Evolutionary conservation across 2,888 invertebrate genomes (phyloP).

Genomic region (Cartodere bifasciata): DNA sequence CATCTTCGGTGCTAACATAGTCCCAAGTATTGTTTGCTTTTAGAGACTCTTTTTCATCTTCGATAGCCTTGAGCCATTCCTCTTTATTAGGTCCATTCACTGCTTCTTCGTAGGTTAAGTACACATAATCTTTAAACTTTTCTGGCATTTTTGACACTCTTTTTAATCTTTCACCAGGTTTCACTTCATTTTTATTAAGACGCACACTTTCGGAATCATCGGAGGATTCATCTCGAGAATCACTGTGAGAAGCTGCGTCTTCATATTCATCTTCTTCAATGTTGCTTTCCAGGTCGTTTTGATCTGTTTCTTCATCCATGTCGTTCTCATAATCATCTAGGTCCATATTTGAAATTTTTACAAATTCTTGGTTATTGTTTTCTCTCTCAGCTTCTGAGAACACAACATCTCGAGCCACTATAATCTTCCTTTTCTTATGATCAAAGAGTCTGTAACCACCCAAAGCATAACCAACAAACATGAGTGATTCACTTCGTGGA

Average conservation of each 20-base stretch:
- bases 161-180: background rate
- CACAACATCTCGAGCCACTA: constrained; percentile 2
- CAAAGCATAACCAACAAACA: constrained; percentile 7
- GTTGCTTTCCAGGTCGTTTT: background rate
- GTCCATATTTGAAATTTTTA: no score
- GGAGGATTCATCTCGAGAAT: no score
- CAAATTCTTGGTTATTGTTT: background rate
- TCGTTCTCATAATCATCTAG: no score
- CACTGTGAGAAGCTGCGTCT: no score
- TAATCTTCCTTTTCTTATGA: constrained; percentile 2
- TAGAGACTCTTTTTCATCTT: constrained; percentile 17
- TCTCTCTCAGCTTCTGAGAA: background rate
- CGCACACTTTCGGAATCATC: no score
- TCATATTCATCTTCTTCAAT: background rate
- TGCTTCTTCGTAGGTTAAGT: constrained; percentile 8
- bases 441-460: constrained; percentile 8
- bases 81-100: constrained; percentile 4
- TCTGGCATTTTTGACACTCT: constrained; percentile 5
- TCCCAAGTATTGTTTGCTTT: constrained; percentile 16
- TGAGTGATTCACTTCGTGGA: constrained; percentile 4
- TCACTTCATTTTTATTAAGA: constrained; percentile 1
- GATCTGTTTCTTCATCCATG: no score
- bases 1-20: constrained; percentile 10
- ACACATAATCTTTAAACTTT: constrained; percentile 6
- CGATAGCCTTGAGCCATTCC: constrained; percentile 13